Base-by-base conservation (phyloP, 2,888 invertebrate genomes). In the Tethea ocularis region DNA sequence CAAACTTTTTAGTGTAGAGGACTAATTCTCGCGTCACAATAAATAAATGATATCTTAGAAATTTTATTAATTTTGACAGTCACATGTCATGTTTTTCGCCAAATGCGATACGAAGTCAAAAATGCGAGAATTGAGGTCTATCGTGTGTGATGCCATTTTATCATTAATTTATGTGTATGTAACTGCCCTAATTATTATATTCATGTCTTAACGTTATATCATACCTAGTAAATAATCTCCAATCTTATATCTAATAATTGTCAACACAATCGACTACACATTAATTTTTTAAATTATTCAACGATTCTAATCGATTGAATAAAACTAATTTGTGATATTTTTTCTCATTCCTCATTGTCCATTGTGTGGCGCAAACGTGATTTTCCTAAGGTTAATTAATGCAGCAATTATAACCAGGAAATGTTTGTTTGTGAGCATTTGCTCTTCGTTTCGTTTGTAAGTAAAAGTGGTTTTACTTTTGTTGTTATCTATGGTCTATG, bases 311-410 rank as follows among this genome's bases (percentile, higher is more conserved):
- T 61, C 62, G 64, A 71, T 69, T 63, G 60, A 75, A 73, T 68
- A 72, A 68, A 76, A 69, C 60, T 65, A 67, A 70, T 72, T 66
- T 58, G 41, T 58, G 60, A 67, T 74, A 75, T 78, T 75, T 70
- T 62, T 64, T 53, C 59, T 38, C 61, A 22, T 22, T 33, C 20
- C 20, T 59, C 60, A 64, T 78, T 77, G 79, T 78, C 71, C 75
- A 76, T 78, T 78, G 78, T 78, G 71, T 74, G 66, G 62, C 60
- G 64, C 64, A 71, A 69, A 74, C 64, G 69, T 71, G 17, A 52
- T 56, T 56, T 63, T 66, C 51, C 53, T 63, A 46, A 26, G 26
- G 56, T 61, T 53, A 56, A 53, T 52, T 53, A 52, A n/a, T 53
- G 36, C 29, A 10, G 57, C 46, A n/a, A 46, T 26, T 57, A 26